phyloP scores from a whole-genome alignment of 2,113 vertebrate species.

The Eurystomus gularis region DNA sequence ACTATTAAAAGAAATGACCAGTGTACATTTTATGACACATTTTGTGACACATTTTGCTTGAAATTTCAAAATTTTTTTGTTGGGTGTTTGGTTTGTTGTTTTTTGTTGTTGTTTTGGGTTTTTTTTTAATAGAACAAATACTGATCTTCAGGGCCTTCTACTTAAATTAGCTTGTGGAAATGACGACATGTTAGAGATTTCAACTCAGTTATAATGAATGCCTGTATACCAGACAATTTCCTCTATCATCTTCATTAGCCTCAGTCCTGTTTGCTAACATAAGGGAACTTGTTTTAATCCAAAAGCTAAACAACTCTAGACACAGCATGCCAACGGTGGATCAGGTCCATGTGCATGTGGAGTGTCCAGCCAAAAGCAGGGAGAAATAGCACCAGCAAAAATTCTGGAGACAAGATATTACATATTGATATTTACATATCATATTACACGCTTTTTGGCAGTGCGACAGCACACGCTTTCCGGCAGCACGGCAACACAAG shows the following conservation, averaged over 20 bases:
- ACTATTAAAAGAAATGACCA: not conserved
- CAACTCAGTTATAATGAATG: not conserved
- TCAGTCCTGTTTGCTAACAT: not conserved
- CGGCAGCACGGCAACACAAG: no score
- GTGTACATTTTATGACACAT: not conserved
- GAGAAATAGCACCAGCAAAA: not conserved
- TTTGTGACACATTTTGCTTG: not conserved
- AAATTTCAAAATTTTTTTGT: not conserved
- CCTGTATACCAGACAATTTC: not conserved
- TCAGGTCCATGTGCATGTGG: not conserved
- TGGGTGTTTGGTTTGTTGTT: not conserved
- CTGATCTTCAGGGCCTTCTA: not conserved
- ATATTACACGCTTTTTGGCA: no score
- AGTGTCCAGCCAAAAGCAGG: not conserved
- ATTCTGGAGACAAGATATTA: not conserved
- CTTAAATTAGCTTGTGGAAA: not conserved
- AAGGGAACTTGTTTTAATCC: not conserved
- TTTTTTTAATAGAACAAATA: not conserved
- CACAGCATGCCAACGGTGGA: fast-evolving
- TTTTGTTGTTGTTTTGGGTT: no score
- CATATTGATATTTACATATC: no score
- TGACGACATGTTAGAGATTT: not conserved
- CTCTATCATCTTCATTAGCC: not conserved
- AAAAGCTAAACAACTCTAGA: not conserved
- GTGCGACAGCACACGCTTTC: no score